Conservation (phyloP, 2,888 invertebrate species). For the Apotomis turbidana region DNA sequence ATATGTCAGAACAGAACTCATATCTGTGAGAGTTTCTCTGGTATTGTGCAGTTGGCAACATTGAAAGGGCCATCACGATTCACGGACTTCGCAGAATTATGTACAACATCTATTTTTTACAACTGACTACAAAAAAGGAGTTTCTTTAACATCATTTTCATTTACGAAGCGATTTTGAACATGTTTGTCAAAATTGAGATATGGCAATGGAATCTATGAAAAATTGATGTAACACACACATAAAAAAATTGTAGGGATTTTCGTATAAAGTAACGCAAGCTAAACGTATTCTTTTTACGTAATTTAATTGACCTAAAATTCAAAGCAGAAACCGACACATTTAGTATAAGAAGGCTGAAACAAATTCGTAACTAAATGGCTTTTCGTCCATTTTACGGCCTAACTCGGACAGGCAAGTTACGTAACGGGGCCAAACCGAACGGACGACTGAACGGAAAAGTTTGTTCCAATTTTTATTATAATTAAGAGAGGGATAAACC, state of each 20-base stretch:
- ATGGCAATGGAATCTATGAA: too few species aligned
- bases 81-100: neutral
- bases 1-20: slow-evolving; percentile 21
- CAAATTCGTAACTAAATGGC: slow-evolving; percentile 33
- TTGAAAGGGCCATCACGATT: slow-evolving; percentile 5
- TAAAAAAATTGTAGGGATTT: too few species aligned
- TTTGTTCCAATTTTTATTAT: slow-evolving; percentile 45
- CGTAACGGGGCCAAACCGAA: slow-evolving; percentile 42
- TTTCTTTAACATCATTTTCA: too few species aligned
- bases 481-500: slow-evolving; percentile 37
- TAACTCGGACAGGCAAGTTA: slow-evolving; percentile 35
- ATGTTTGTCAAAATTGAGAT: too few species aligned
- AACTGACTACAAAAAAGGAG: too few species aligned
- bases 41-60: slow-evolving; percentile 25
- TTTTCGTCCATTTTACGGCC: slow-evolving; percentile 36
- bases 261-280: neutral
- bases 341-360: slow-evolving; percentile 19
- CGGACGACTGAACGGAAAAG: slow-evolving; percentile 45
- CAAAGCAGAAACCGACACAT: slow-evolving; percentile 8
- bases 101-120: neutral
- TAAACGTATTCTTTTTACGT: neutral
- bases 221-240: too few species aligned
- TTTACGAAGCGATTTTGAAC: too few species aligned
- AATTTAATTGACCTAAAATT: slow-evolving; percentile 12
- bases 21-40: slow-evolving; percentile 27